Base-by-base conservation (phyloP, 2,113 vertebrate genomes). In the Pollimyrus isidori region DNA sequence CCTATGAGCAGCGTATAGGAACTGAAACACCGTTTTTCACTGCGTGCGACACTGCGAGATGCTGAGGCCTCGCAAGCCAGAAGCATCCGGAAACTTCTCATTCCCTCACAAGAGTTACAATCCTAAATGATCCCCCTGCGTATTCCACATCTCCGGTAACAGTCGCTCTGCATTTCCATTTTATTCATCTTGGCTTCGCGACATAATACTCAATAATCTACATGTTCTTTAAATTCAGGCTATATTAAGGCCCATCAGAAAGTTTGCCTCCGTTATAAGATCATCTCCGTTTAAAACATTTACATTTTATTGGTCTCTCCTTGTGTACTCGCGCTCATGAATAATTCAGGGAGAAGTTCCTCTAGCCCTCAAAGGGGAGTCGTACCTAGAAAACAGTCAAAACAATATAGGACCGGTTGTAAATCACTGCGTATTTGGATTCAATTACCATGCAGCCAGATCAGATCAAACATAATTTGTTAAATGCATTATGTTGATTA, bases 401-500 rank as follows among this genome's bases (percentile, higher is more conserved):
- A 90, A 92, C 92, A 91, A 93, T 93, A 91, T 93, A 92, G 88
- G 86, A 49, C 87, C 53, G 62, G 80, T 91, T 92, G 83, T 94
- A 95, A 95, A 95, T 95, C 95, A 94, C 91, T 7, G 87, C 86
- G 91, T 92, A 93, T 93, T 90, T 93, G 92, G 92, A 94, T 95
- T 93, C 92, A 94, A 94, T 94, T 94, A 95, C 93, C 90, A 91
- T 89, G 89, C 91, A 91, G 93, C 91, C 92, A 94, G 92, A 95
- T 95, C 92, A 95, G 92, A 95, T 94, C 92, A 90, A 93, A 82
- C 90, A 92, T 94, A 94, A 95, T 94, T 95, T 93, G 90, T 93
- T 95, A 93, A 95, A 94, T 93, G 93, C 94, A 95, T 95, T 94
- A 95, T 90, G 93, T 91, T 95, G 94, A 95, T 95, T 92, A 95